Evolutionary conservation across 2,797 vertebrate species (phyloP), one percentile per base, ranked within the genome.

Genomic region (Epinephelus coioides): DNA sequence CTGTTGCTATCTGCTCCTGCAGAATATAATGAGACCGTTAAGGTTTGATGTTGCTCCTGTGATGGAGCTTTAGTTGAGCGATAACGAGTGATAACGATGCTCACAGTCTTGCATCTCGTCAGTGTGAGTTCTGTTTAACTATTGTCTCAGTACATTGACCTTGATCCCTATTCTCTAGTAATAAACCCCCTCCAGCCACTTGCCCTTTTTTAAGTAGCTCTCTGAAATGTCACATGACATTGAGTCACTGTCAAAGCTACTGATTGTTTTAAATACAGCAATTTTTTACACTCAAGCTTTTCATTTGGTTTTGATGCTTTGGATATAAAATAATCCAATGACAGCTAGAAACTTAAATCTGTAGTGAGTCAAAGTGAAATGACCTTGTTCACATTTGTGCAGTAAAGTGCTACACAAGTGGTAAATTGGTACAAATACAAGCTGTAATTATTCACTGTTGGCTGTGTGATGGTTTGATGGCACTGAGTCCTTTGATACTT

Each of bases 11-110:
- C 47, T 19, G 3, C 18, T 17, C 46, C 46, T 40, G 49, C 8
- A 51, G 49, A 23, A 53, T 56, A 23, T 46, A 34, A 60, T 60
- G 55, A 76, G 47, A 25, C 65, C 13, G 55, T n/a, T 18, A 23
- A 34, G 13, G 9, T 27, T 14, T 7, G 11, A 8, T 17, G n/a
- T 27, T 13, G 12, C 46, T 60, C 19, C 19, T 8, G 7, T 4
- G 18, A 8, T 0, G 9, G 49, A 6, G 8, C 2, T 19, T 38
- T 27, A 17, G 9, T 43, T 6, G 21, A 50, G 4, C 10, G 27
- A 27, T 27, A 27, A 11, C 14, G 2, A 15, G 10, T 59, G 6
- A 47, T 47, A 64, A 54, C 38, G 55, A 71, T 49, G 59, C 17
- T 49, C 63, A 6, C 17, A 14, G 25, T 47, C 23, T 18, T 19